phyloP scores from a whole-genome alignment of 2,888 invertebrate genomes.

The Drosophila ezoana region DNA sequence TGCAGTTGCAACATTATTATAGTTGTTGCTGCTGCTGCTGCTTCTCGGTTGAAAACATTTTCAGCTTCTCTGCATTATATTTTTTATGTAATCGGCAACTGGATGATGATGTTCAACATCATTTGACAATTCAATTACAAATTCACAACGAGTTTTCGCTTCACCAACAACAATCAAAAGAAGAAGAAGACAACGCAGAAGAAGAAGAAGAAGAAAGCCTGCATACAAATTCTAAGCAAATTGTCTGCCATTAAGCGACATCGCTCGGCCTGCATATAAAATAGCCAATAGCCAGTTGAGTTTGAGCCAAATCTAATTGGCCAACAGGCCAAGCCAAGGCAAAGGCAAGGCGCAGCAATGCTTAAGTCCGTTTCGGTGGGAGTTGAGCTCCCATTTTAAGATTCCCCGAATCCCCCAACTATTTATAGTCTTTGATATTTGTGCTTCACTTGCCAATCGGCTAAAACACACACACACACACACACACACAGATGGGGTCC shows the following conservation, averaged over 20 bases:
- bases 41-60: slow-evolving; percentile 48
- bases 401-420: slow-evolving; percentile 2
- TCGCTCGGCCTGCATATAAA: slow-evolving; percentile 49
- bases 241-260: slow-evolving; percentile 39
- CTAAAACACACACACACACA: too few species aligned
- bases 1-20: slow-evolving; percentile 25
- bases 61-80: slow-evolving; percentile 10
- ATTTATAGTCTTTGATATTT: slow-evolving; percentile 29
- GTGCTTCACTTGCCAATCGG: not conserved
- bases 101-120: slow-evolving; percentile 9
- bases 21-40: slow-evolving; percentile 4
- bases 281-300: slow-evolving; percentile 25
- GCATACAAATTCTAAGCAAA: slow-evolving; percentile 52
- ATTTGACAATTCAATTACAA: slow-evolving; percentile 54
- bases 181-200: not conserved
- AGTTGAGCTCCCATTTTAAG: not conserved
- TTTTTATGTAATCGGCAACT: slow-evolving; percentile 47
- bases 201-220: slow-evolving; percentile 1
- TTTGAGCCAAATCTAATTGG: slow-evolving; percentile 42
- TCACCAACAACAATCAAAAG: slow-evolving; percentile 17
- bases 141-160: slow-evolving; percentile 54
- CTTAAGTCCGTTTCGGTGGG: not conserved
- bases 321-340: not conserved
- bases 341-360: not conserved
- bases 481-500: too few species aligned